phyloP scores from a whole-genome alignment of 2,797 vertebrate genomes.

The Miichthys miiuy region DNA sequence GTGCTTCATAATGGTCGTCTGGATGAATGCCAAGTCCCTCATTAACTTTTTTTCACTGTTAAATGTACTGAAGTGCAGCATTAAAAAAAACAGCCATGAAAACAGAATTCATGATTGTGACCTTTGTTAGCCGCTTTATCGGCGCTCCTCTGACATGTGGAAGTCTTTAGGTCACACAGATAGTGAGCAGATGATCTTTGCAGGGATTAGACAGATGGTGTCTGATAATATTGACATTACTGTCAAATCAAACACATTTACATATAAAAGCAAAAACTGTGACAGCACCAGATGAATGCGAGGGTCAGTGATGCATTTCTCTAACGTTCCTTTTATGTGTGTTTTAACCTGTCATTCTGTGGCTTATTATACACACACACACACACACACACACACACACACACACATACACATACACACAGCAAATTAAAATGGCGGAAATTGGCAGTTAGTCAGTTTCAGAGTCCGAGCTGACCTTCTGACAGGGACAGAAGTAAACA shows the following conservation, averaged over 20 bases:
- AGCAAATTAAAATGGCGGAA: conserved; percentile 59
- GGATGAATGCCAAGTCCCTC: conserved; percentile 39
- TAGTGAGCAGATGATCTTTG: neutral
- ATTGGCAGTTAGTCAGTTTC: conserved; percentile 61
- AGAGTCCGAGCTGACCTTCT: conserved; percentile 69
- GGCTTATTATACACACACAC: neutral
- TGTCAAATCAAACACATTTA: neutral
- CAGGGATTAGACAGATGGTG: neutral
- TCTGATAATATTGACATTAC: neutral
- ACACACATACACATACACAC: neutral
- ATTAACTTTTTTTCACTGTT: conserved; percentile 24
- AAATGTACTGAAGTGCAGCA: neutral
- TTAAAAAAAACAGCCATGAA: neutral
- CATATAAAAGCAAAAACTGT: neutral
- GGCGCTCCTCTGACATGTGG: neutral
- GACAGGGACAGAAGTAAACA: conserved; percentile 12
- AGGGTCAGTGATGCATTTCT: neutral
- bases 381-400: conserved; percentile 5
- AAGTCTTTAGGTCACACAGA: neutral
- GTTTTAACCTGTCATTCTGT: neutral
- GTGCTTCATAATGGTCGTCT: conserved; percentile 26
- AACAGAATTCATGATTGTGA: neutral
- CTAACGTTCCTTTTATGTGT: neutral
- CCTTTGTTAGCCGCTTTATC: neutral
- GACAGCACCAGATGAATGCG: neutral